A percentile compares a stretch with the other conserved stretches of the same genome.
Evolutionary conservation across 2,797 vertebrate species (phyloP).

Genomic region (Sebastes steindachneri): DNA sequence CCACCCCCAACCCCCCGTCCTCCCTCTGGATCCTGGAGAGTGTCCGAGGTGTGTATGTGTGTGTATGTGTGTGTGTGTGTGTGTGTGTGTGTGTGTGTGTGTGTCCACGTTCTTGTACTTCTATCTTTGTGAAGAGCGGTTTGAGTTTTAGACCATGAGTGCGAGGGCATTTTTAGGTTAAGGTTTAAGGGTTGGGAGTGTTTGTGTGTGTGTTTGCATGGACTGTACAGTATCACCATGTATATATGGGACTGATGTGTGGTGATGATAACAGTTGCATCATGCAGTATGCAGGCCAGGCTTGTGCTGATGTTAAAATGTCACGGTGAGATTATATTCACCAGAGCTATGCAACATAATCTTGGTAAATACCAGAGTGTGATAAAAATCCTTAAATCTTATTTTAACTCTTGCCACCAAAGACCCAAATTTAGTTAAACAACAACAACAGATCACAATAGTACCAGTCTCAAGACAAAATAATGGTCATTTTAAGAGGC

Average conservation of each 20-base stretch:
- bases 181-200: neutral
- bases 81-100: neutral
- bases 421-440: neutral
- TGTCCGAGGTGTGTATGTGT: neutral
- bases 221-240: neutral
- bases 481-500: neutral
- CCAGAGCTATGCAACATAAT: neutral
- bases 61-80: neutral
- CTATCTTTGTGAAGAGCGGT: neutral
- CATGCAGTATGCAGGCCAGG: neutral
- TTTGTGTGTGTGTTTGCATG: neutral
- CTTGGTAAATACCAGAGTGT: neutral
- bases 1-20: neutral
- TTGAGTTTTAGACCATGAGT: neutral
- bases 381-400: neutral
- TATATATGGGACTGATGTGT: neutral
- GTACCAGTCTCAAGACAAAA: neutral
- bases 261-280: neutral
- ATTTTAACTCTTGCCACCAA: neutral
- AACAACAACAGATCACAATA: neutral
- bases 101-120: neutral
- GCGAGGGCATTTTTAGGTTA: neutral
- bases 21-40: slow-evolving; percentile 6
- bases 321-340: no score
- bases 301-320: no score